Evolutionary conservation across 2,797 vertebrate genomes (phyloP).

Genomic region (Microctenopoma steveboyesi): DNA sequence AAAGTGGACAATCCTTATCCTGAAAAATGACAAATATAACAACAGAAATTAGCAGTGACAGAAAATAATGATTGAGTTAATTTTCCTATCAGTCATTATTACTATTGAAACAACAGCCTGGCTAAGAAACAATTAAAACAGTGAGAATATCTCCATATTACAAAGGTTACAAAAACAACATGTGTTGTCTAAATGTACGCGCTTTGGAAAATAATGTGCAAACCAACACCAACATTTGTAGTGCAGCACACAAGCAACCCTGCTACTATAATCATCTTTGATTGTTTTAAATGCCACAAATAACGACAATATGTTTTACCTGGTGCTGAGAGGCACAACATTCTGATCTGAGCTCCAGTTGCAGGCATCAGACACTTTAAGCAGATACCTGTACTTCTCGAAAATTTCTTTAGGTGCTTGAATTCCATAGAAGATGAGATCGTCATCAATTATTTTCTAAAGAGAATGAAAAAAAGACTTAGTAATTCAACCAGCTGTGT

Average conservation of each 20-base stretch:
- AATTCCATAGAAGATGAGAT: slow-evolving; percentile 88
- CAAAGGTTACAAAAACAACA: not conserved
- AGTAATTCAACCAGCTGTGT: not conserved
- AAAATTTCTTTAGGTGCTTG: slow-evolving; percentile 84
- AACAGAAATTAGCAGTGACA: not conserved
- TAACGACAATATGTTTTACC: slow-evolving; percentile 61
- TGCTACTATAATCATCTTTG: no score
- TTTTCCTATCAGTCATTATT: not conserved
- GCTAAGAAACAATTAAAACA: not conserved
- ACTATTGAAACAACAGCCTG: not conserved
- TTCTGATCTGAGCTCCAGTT: slow-evolving; percentile 82
- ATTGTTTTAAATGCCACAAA: slow-evolving; percentile 12
- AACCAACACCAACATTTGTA: not conserved
- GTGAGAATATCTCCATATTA: not conserved
- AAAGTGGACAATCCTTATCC: slow-evolving; percentile 91
- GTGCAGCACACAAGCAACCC: no score
- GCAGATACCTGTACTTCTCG: slow-evolving; percentile 85
- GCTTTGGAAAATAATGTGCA: not conserved
- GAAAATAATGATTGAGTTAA: not conserved
- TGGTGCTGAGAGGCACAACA: slow-evolving; percentile 75
- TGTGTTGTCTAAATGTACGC: no score
- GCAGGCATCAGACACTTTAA: slow-evolving; percentile 83
- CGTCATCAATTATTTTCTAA: slow-evolving; percentile 77
- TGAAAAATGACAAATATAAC: slow-evolving; percentile 68
- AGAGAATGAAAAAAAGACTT: not conserved